Percentiles rank a stretch among this genome's conserved stretches.
These are phyloP conservation scores for Cyprinodon variegatus DNA, from an alignment of 2,113 vertebrate genomes.

Conservation along the genomic window DNA sequence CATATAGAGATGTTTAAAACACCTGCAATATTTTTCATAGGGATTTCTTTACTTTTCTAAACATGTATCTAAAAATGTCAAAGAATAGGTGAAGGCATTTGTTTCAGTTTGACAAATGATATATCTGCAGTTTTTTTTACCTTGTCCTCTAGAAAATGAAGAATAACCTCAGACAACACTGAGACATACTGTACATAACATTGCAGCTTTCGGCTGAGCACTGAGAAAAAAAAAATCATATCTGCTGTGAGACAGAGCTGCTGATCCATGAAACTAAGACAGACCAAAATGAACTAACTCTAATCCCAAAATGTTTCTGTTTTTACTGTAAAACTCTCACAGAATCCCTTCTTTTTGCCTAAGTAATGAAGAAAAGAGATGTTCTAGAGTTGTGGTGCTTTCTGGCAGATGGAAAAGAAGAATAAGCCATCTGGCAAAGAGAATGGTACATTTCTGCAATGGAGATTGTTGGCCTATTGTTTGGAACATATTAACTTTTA, in stretches of 20 bases:
- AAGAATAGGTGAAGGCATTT: too few relatives aligned
- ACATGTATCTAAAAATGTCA: too few relatives aligned
- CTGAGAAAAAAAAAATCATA: conserved; percentile 32
- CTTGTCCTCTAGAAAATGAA: conserved; percentile 30
- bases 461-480: conserved; percentile 7
- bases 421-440: neutral
- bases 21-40: too few relatives aligned
- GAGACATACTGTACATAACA: conserved; percentile 49
- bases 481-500: conserved; percentile 7
- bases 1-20: too few relatives aligned
- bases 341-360: conserved; percentile 5
- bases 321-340: conserved; percentile 30
- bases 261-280: conserved; percentile 61
- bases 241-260: conserved; percentile 41
- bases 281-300: conserved; percentile 47
- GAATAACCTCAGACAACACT: conserved; percentile 37
- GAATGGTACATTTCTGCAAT: neutral
- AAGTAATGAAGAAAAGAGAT: conserved; percentile 6
- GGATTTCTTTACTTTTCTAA: too few relatives aligned
- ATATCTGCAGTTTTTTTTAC: conserved; percentile 30
- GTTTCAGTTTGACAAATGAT: neutral
- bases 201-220: conserved; percentile 32
- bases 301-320: conserved; percentile 47
- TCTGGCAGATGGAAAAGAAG: conserved; percentile 6
- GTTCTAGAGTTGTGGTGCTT: neutral